Conservation (phyloP, 1,140 invertebrate genomes). For the Cherax destructor region DNA sequence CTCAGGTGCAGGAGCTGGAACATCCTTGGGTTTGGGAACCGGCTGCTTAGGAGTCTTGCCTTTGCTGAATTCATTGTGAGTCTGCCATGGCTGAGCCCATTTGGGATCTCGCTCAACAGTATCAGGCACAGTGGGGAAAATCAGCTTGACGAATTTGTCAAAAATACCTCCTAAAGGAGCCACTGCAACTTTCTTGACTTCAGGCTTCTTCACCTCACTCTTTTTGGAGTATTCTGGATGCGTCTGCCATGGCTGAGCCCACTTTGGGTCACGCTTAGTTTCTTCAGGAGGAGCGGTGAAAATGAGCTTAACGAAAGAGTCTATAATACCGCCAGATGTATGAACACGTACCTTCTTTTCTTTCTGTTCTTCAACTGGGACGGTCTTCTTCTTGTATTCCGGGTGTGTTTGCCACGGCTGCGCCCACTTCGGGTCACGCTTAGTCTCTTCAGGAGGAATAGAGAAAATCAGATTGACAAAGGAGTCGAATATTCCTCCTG, state of each 20-base stretch:
- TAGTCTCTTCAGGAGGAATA: neutral
- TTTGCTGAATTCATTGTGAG: slow-evolving; percentile 29
- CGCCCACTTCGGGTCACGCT: slow-evolving; percentile 50
- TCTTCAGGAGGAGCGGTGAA: neutral
- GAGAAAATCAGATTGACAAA: slow-evolving; percentile 43
- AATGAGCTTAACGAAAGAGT: neutral
- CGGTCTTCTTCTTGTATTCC: slow-evolving; percentile 10
- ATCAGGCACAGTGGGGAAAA: slow-evolving; percentile 13
- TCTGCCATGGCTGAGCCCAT: slow-evolving; percentile 58
- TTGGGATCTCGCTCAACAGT: slow-evolving; percentile 27
- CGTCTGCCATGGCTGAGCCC: slow-evolving; percentile 56
- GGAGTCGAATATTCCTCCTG: slow-evolving; percentile 14
- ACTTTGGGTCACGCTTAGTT: slow-evolving; percentile 56
- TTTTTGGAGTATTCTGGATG: slow-evolving; percentile 24
- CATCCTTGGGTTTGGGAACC: neutral
- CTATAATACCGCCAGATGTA: neutral
- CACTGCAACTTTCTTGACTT: neutral
- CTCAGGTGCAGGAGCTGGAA: slow-evolving; percentile 9
- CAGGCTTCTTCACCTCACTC: neutral
- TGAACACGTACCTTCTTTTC: neutral
- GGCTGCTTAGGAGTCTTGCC: slow-evolving; percentile 27
- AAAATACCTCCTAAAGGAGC: slow-evolving; percentile 10
- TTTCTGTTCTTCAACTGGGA: neutral
- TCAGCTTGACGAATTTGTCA: neutral
- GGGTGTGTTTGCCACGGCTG: slow-evolving; percentile 58